Evolutionary conservation across 64 coral and sea anemone genomes (phyloP), one percentile per base, ranked within the genome.

Genomic region (Orbicella faveolata): DNA sequence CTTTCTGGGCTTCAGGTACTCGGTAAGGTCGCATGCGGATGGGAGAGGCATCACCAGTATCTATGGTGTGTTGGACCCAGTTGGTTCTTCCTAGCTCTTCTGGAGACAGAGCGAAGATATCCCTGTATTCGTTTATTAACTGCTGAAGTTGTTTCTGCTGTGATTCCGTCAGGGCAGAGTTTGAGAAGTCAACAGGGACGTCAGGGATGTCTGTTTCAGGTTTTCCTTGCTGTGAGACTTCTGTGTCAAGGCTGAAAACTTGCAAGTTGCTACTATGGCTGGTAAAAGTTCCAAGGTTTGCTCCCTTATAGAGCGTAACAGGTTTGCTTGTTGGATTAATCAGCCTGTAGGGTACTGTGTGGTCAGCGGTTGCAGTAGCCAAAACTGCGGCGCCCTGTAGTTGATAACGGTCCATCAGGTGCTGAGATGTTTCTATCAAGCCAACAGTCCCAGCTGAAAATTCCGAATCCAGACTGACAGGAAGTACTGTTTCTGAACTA

Each of bases 301-400:
- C 79, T 10, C 64, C 41, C 25, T 14, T 4, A 39, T 74, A 87
- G 7, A 88, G 19, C 0, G 34, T 61, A 15, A 83, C 68, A 8
- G 84, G 25, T 26, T 4, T 15, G 1, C 26, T 81, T 2, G 77
- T 75, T 12, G 91, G 91, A 61, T 93, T 93, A 21, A 88, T 63
- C 5, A 93, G 33, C 2, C 91, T 67, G 1, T 88, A 33, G 1
- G 85, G 85, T 18, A 93, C 66, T 0, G 85, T 88, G 0, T 36
- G 20, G 2, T 36, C 13, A 4, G 33, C 19, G 0, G 78, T 75
- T 6, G 81, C 3, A 36, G 52, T 79, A 0, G 75, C 91, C 34
- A 93, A 62, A 41, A 63, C 34, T 34, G 69, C 30, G 21, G 86
- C 91, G 0, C 91, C 85, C 17, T 86, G 88, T 52, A 88, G 34